Percentiles rank a stretch among this genome's conserved stretches.
These are phyloP conservation scores for Sebastes hopkinsi DNA, from an alignment of 2,797 vertebrate species.

Conservation along the genomic window DNA sequence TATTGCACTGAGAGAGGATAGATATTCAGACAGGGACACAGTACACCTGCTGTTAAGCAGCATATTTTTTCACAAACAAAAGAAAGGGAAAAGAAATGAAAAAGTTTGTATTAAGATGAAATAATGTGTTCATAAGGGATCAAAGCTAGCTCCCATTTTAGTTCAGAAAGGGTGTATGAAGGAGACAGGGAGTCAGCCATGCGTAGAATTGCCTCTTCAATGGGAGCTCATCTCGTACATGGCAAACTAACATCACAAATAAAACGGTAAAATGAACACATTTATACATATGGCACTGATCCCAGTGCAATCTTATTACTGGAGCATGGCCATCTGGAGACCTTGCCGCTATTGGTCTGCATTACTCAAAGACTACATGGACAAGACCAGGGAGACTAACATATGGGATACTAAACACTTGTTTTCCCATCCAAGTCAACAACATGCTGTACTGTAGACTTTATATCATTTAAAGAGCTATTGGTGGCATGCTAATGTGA, in stretches of 20 bases:
- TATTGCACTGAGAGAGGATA: constrained; percentile 21
- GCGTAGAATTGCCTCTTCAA: constrained; percentile 44
- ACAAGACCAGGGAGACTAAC: background rate
- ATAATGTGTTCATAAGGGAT: constrained; percentile 31
- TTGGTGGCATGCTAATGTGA: background rate
- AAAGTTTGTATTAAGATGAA: constrained; percentile 20
- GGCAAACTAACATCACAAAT: constrained; percentile 21
- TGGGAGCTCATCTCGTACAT: constrained; percentile 33
- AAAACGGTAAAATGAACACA: constrained; percentile 27
- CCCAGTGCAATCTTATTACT: constrained; percentile 17
- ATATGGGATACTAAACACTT: background rate
- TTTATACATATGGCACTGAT: constrained; percentile 41
- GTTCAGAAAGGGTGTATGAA: constrained; percentile 14
- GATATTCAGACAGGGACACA: constrained; percentile 25
- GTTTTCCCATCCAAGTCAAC: background rate
- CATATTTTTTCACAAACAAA: constrained; percentile 1
- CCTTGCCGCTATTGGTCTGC: background rate
- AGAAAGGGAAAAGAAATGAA: constrained; percentile 17
- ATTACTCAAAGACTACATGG: background rate
- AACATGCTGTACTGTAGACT: background rate
- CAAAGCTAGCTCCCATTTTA: constrained; percentile 17
- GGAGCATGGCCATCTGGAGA: background rate
- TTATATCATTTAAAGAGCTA: background rate
- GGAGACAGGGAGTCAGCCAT: constrained; percentile 22
- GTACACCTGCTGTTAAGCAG: background rate